Evolutionary conservation across 2,113 vertebrate genomes (phyloP), one percentile per base, ranked within the genome.

Genomic region (Triplophysa tibetana): DNA sequence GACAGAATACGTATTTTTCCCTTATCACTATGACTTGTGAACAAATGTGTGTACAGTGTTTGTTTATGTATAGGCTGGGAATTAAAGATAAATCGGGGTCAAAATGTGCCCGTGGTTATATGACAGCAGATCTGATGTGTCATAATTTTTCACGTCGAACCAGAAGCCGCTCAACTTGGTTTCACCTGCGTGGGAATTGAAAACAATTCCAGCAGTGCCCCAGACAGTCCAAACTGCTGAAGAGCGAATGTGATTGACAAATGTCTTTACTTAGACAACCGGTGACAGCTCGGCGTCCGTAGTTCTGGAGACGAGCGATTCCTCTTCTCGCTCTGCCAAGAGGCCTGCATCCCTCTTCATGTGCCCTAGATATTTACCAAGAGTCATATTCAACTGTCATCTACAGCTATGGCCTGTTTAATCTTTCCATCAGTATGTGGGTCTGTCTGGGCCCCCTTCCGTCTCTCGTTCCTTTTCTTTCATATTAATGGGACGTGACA

Each of bases 401-500:
- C 21, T 29, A 14, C 2, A 21, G 24, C 54, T 70, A 29, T 50
- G 29, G 38, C 66, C 23, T 10, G 23, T 43, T 70, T 14, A 26
- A 14, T 62, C 54, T 70, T 58, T 50, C 19, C 26, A 1, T 79
- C 41, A 48, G 23, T 41, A 21, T 75, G n/a, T 17, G 33, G 58
- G 33, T 64, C 74, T 45, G 19, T 77, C 61, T 77, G 21, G 19
- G 26, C 14, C 45, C 62, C 63, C 60, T 29, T 75, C 29, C 10
- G 1, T 7, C 60, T 67, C 10, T 14, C 24, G 72, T 56, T 41
- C 21, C 75, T 50, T 73, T 72, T 65, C 76, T 64, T n/a, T 50
- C 11, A 64, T 26, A 72, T 62, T 82, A 82, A 82, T 82, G 81
- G 74, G 69, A 33, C 74, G 62, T 79, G 76, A 79, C 81, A 78